Conservation (phyloP, 2,888 invertebrate species). For the Nymphalis polychloros region DNA sequence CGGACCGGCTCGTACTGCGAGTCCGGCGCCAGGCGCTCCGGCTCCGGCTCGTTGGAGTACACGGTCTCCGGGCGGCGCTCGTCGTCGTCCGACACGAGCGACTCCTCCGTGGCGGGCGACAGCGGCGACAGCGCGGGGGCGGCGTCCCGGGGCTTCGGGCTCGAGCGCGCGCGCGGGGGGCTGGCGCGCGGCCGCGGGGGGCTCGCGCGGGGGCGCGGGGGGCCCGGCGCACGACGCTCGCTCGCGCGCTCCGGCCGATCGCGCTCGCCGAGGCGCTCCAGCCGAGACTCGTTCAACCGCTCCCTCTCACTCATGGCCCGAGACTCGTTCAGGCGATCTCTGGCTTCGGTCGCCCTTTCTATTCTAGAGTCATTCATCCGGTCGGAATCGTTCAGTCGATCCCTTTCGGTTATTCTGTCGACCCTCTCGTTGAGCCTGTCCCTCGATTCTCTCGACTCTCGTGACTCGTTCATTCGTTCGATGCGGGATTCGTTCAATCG, state of each 20-base stretch:
- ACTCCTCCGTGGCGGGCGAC: conserved; percentile 73
- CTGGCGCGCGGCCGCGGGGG: conserved; percentile 45
- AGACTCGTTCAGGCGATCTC: conserved; percentile 34
- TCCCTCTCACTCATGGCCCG: conserved; percentile 46
- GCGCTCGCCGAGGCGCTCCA: conserved; percentile 53
- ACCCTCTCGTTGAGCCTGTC: conserved; percentile 48
- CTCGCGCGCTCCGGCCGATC: conserved; percentile 60
- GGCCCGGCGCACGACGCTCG: conserved; percentile 39
- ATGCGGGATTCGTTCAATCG: conserved; percentile 44
- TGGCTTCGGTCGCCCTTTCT: conserved; percentile 16
- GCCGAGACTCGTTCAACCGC: conserved; percentile 38
- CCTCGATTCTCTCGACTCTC: conserved; percentile 40
- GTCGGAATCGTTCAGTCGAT: conserved; percentile 39
- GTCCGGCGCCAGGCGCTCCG: conserved; percentile 68
- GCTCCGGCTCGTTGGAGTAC: conserved; percentile 67
- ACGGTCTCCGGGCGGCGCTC: conserved; percentile 50
- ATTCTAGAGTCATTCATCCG: conserved; percentile 42
- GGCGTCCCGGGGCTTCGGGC: conserved; percentile 62
- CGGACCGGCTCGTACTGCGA: conserved; percentile 71
- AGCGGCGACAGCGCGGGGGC: conserved; percentile 62
- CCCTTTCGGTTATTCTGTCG: conserved; percentile 38
- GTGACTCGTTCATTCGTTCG: conserved; percentile 30
- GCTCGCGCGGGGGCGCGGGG: conserved; percentile 59
- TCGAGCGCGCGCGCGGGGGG: conserved; percentile 53
- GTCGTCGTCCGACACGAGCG: conserved; percentile 63